These are phyloP conservation scores for Lethrus apterus DNA, from an alignment of 1,140 invertebrate species.

Conservation along the genomic window DNA sequence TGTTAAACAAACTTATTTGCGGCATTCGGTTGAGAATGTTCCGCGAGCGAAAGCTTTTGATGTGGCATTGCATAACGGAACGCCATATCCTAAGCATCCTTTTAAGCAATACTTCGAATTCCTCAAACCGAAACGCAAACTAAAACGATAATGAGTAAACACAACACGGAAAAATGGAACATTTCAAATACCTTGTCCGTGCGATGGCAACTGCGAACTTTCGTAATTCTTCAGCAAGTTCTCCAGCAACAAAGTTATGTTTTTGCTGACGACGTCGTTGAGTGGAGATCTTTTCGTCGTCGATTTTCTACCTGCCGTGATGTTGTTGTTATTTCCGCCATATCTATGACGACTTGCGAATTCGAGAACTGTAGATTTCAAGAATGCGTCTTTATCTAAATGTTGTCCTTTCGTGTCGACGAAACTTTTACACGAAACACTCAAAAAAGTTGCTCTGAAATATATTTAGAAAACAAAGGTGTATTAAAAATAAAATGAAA, in stretches of 20 bases:
- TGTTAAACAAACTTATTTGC: too few relatives aligned
- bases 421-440: not conserved
- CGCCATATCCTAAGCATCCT: too few relatives aligned
- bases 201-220: conserved; percentile 78
- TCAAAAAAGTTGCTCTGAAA: too few relatives aligned
- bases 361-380: conserved; percentile 1
- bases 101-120: too few relatives aligned
- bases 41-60: too few relatives aligned
- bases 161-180: too few relatives aligned
- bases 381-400: not conserved
- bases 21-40: too few relatives aligned
- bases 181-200: conserved; percentile 76
- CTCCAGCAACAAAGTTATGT: conserved; percentile 76
- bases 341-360: conserved; percentile 7
- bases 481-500: too few relatives aligned
- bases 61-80: too few relatives aligned
- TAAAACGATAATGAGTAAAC: too few relatives aligned
- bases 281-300: conserved; percentile 46
- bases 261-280: conserved; percentile 66
- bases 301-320: conserved; percentile 1
- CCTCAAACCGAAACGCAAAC: too few relatives aligned
- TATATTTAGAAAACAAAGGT: too few relatives aligned
- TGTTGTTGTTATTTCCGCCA: not conserved
- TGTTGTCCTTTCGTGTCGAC: not conserved
- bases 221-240: conserved; percentile 85